Base-by-base conservation (phyloP, 2,113 vertebrate genomes). In the Grantiella picta region DNA sequence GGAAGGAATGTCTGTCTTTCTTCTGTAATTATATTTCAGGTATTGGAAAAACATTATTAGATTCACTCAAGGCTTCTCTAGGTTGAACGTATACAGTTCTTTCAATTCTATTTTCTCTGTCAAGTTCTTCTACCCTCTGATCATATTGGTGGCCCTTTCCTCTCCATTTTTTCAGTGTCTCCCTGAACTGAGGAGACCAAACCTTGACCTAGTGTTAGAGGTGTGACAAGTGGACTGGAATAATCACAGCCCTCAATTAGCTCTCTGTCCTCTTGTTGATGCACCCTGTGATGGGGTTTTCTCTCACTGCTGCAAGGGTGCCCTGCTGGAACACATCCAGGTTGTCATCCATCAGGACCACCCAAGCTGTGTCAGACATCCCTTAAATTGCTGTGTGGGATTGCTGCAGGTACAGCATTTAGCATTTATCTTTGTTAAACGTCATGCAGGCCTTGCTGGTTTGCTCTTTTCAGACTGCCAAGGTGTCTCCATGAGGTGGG, bases 391-490 rank as follows among this genome's bases (percentile, higher is more conserved):
- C 22, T 44, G 5, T 6, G 4, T 52, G 27, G 40, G 44, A 22
- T 20, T 90, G 9, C 33, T 57, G 42, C 38, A 23, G 13, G 14
- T 11, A 22, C 28, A 64, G 44, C 23, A 22, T n/a, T 89, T 33
- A 45, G 23, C 59, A 24, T 42, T 82, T 72, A 6, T 59, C 22
- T n/a, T 50, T 23, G 10, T 45, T 64, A 40, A 82, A 80, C 15
- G 2, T 40, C 1, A 0, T 12, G 11, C 33, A n/a, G 33, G 15
- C 31, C 35, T 50, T 45, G 6, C 22, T 40, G 38, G 9, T 28
- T 56, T 50, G 22, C 8, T 68, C 28, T 78, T 52, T 36, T 22
- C 35, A 35, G 18, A 4, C 24, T n/a, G 25, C 3, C 4, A 5
- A 10, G 42, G 11, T 68, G 19, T 35, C 35, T 42, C 17, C n/a